phyloP scores from a whole-genome alignment of 1,140 invertebrate species.

The Monochamus saltuarius region DNA sequence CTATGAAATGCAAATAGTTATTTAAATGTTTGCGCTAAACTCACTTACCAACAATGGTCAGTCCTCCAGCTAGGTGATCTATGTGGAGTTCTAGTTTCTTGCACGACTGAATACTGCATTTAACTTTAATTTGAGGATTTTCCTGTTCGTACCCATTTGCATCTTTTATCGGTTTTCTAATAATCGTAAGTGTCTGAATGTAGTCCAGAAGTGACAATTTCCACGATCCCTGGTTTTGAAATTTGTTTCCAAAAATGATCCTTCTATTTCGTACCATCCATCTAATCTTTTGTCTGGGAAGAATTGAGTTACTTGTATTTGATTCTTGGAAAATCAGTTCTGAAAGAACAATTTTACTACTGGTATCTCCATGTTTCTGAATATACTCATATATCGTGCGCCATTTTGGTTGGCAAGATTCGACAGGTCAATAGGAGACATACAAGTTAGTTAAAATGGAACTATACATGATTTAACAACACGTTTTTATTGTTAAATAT shows the following conservation, averaged over 20 bases:
- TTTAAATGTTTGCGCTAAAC: neutral
- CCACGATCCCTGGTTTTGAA: constrained; percentile 67
- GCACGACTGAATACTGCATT: constrained; percentile 70
- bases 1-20: too few species aligned
- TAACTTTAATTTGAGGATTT: constrained; percentile 60
- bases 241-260: constrained; percentile 60
- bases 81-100: constrained; percentile 75
- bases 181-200: constrained; percentile 72
- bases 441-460: neutral
- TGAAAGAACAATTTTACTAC: constrained; percentile 50
- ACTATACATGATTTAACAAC: neutral
- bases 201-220: constrained; percentile 74
- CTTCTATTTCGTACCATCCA: constrained; percentile 69
- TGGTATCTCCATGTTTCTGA: neutral
- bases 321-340: constrained; percentile 65
- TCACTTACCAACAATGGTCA: constrained; percentile 61
- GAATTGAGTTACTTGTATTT: constrained; percentile 73
- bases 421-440: neutral
- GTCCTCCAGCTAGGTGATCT: constrained; percentile 68
- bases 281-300: constrained; percentile 75
- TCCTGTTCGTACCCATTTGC: constrained; percentile 47
- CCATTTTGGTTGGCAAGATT: neutral
- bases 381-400: neutral
- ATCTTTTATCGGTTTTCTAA: constrained; percentile 53
- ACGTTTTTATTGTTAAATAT: neutral